Evolutionary conservation across 2,797 vertebrate species (phyloP).

Genomic region (Phalloptychus januarius): DNA sequence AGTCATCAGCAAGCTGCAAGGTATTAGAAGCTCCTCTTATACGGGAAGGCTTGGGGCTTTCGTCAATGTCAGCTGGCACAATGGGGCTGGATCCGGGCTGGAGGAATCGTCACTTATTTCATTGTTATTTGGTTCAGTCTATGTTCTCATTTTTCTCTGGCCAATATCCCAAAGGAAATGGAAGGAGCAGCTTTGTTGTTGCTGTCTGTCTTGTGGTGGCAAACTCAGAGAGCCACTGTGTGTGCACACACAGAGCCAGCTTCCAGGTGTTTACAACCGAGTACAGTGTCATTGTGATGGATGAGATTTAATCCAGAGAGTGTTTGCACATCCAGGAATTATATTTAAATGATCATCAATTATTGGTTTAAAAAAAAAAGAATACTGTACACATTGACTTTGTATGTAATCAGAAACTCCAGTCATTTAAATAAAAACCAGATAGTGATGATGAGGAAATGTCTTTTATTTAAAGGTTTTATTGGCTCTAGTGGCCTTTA

Average conservation of each 20-base stretch:
- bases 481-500: too few relatives aligned
- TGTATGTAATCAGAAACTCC: not conserved
- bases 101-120: constrained; percentile 46
- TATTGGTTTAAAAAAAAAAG: not conserved
- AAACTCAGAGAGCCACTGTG: constrained; percentile 12
- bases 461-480: too few relatives aligned
- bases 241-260: not conserved
- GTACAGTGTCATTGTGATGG: not conserved
- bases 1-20: constrained; percentile 80
- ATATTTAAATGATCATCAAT: not conserved
- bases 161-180: constrained; percentile 46
- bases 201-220: constrained; percentile 19
- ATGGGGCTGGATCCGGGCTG: constrained; percentile 46
- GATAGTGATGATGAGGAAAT: not conserved
- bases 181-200: constrained; percentile 24
- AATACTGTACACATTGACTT: not conserved
- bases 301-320: not conserved
- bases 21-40: constrained; percentile 63
- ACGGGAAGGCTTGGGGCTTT: constrained; percentile 56
- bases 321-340: not conserved
- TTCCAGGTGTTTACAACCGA: not conserved
- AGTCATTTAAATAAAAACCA: not conserved
- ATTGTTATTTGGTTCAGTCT: constrained; percentile 56
- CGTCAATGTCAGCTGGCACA: constrained; percentile 77
- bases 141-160: constrained; percentile 43